Conservation (phyloP, 2,797 vertebrate species). For the Peromyscus attwateri region DNA sequence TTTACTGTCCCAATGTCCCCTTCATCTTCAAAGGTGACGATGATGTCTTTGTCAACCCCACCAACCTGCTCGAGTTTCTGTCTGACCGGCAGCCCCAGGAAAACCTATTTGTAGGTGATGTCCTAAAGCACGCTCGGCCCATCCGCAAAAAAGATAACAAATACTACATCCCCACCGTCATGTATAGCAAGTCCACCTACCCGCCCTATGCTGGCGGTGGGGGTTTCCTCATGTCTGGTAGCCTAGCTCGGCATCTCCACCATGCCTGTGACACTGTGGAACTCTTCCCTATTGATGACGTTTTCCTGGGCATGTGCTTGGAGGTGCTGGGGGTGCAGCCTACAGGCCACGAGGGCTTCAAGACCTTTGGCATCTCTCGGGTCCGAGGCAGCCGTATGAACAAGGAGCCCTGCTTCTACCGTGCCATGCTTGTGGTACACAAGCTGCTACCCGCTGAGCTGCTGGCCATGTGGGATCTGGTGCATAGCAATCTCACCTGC, state of each 20-base stretch:
- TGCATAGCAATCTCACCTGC: conserved; percentile 94
- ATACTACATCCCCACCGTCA: conserved; percentile 93
- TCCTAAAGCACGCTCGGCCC: conserved; percentile 93
- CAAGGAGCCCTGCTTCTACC: conserved; percentile 96
- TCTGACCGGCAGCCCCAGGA: conserved; percentile 85
- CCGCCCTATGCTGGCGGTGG: conserved; percentile 97
- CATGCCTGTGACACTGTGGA: conserved; percentile 91
- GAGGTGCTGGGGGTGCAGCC: conserved; percentile 93
- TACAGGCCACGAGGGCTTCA: conserved; percentile 94
- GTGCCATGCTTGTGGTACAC: conserved; percentile 96
- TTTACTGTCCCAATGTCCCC: conserved; percentile 91
- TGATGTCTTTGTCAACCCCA: conserved; percentile 95
- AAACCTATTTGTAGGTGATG: conserved; percentile 94
- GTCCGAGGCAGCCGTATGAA: conserved; percentile 96
- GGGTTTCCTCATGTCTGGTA: conserved; percentile 95
- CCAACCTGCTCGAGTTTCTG: conserved; percentile 95
- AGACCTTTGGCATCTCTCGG: conserved; percentile 96
- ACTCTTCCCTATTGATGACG: conserved; percentile 97
- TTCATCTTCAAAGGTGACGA: conserved; percentile 98
- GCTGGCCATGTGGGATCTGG: conserved; percentile 95
- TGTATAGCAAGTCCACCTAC: conserved; percentile 94
- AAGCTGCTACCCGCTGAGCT: conserved; percentile 95
- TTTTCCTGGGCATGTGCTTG: conserved; percentile 98
- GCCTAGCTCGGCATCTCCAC: conserved; percentile 91
- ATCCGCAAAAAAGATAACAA: conserved; percentile 96